These are phyloP conservation scores for Agrotis puta DNA, from an alignment of 2,888 invertebrate genomes.

Conservation along the genomic window DNA sequence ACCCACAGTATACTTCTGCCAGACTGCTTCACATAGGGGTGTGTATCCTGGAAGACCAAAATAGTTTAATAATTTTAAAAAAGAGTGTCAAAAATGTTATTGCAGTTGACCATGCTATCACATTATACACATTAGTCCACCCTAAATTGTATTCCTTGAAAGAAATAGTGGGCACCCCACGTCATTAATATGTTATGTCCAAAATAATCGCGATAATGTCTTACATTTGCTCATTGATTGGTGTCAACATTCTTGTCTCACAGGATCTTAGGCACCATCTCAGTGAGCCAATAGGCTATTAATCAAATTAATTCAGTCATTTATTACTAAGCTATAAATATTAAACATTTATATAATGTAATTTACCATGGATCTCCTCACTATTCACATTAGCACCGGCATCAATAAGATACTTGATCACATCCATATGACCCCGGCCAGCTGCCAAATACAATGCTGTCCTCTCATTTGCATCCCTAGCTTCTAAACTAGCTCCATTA, in stretches of 20 bases:
- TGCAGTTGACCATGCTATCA: neutral
- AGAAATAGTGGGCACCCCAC: neutral
- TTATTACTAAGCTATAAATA: too few species aligned
- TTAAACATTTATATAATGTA: too few species aligned
- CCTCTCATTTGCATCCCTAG: slow-evolving; percentile 91
- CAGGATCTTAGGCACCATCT: neutral
- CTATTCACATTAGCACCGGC: slow-evolving; percentile 92
- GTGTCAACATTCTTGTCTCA: neutral
- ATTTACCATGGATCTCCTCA: slow-evolving; percentile 92
- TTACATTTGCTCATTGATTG: neutral
- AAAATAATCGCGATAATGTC: neutral
- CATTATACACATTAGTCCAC: neutral
- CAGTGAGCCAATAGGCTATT: neutral
- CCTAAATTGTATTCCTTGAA: neutral
- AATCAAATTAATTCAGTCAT: too few species aligned
- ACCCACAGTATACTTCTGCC: slow-evolving; percentile 91
- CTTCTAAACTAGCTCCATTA: slow-evolving; percentile 91
- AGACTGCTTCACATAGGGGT: slow-evolving; percentile 93
- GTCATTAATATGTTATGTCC: too few species aligned
- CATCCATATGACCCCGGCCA: slow-evolving; percentile 81
- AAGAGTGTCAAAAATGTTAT: neutral
- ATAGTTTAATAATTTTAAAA: too few species aligned
- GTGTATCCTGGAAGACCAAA: slow-evolving; percentile 90
- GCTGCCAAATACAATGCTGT: slow-evolving; percentile 89
- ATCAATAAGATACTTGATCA: slow-evolving; percentile 90